These are phyloP conservation scores for Ceramica pisi DNA, from an alignment of 2,888 invertebrate genomes.

Conservation along the genomic window DNA sequence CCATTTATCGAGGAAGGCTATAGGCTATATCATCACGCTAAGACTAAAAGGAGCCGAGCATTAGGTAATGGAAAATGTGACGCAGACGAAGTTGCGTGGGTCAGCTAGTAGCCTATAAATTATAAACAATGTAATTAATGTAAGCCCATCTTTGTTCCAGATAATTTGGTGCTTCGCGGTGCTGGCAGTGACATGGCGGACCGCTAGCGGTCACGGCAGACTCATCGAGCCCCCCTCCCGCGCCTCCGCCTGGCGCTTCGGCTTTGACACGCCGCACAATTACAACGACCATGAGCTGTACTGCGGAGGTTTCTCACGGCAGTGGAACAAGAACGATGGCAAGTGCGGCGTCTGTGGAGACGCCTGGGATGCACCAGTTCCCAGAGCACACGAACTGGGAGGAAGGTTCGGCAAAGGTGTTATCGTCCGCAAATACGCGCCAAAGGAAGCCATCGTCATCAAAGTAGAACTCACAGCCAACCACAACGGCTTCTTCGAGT, in stretches of 20 bases:
- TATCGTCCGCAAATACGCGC: constrained; percentile 94
- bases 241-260: constrained; percentile 97
- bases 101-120: no score
- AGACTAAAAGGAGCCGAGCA: no score
- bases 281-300: constrained; percentile 97
- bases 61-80: no score
- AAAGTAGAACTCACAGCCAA: constrained; percentile 96
- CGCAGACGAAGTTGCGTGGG: no score
- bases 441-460: constrained; percentile 93
- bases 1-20: no score
- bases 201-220: constrained; percentile 92
- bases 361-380: constrained; percentile 93
- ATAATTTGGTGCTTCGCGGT: constrained; percentile 82
- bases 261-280: constrained; percentile 96
- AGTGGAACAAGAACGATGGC: constrained; percentile 95
- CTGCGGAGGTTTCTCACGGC: constrained; percentile 96
- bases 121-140: constrained; percentile 6
- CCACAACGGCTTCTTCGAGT: constrained; percentile 96
- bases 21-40: no score
- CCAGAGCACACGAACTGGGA: constrained; percentile 95
- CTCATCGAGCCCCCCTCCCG: constrained; percentile 96
- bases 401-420: constrained; percentile 96
- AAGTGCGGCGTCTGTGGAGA: constrained; percentile 97
- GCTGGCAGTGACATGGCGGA: constrained; percentile 74
- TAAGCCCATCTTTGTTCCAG: constrained; percentile 73